Base-by-base conservation (phyloP, 2,888 invertebrate genomes). In the Orthonevra nobilis region DNA sequence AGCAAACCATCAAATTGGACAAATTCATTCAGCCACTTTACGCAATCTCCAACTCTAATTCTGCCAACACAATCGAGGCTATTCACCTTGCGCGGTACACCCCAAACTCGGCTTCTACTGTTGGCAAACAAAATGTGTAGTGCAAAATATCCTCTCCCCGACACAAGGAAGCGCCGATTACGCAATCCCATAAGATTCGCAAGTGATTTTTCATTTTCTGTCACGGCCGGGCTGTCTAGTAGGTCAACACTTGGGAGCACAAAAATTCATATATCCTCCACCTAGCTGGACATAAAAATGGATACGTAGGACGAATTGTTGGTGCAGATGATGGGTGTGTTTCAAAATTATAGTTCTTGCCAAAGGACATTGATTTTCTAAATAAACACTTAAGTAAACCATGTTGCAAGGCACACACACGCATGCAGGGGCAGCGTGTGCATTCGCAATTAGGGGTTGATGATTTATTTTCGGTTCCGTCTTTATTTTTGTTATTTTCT, bases 91-190 rank as follows among this genome's bases (percentile, higher is more conserved):
- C 0, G 12, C 10, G 10, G n/a, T n/a, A n/a, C 30, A 42, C 42
- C 44, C 44, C 12, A 12, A 40, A 34, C 17, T 5, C 15, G 1
- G 15, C 15, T 6, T 54, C 12, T 9, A 3, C 9, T 0, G 5
- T 36, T 12, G 20, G 19, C 7, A 32, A 10, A 10, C 10, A 9
- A 32, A 32, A 32, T 1, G 10, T n/a, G 10, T n/a, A 32, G 23
- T 23, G 5, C 5, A 23, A 68, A 44, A 46, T 14, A 26, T 68
- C 48, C 42, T 63, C 38, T 46, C 10, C 17, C 20, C n/a, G 15
- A 26, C 2, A 50, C 12, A 23, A 46, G 54, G 48, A 63, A 56
- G 30, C 50, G n/a, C n/a, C n/a, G 75, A 63, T 75, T 75, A 75
- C 75, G 75, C 70, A 69, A 75, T 63, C 61, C 28, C 19, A 50